These are phyloP conservation scores for Copidosoma floridanum DNA, from an alignment of 1,140 invertebrate species.

Conservation along the genomic window DNA sequence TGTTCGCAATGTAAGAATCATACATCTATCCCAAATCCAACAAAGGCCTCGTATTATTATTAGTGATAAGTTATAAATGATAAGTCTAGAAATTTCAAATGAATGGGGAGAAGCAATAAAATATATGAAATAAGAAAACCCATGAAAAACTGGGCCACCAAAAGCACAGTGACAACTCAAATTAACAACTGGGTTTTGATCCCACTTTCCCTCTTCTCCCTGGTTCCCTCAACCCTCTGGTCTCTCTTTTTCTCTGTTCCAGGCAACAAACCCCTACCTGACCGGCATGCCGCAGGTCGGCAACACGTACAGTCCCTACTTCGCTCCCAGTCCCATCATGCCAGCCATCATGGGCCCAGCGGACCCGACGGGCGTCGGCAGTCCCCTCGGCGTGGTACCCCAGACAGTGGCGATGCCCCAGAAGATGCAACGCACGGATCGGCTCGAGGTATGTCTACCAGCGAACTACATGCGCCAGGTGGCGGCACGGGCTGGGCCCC, in stretches of 20 bases:
- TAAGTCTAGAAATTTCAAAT: background rate
- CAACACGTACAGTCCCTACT: constrained; percentile 84
- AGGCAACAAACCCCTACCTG: constrained; percentile 88
- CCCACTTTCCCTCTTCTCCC: background rate
- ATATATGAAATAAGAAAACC: background rate
- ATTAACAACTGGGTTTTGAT: constrained; percentile 8
- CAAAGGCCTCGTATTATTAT: too few species aligned
- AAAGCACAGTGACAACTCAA: background rate
- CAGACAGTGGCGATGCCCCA: constrained; percentile 83
- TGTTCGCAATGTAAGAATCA: too few species aligned
- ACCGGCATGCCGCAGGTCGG: constrained; percentile 80
- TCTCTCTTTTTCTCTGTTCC: constrained; percentile 44
- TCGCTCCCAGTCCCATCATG: constrained; percentile 83
- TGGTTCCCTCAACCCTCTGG: constrained; percentile 27
- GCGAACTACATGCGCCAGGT: constrained; percentile 55
- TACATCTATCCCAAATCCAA: too few species aligned
- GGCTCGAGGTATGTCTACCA: constrained; percentile 85
- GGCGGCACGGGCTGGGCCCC: constrained; percentile 37
- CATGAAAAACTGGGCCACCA: background rate
- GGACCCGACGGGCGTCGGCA: constrained; percentile 70
- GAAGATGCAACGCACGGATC: constrained; percentile 90
- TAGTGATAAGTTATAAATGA: too few species aligned
- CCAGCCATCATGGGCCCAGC: constrained; percentile 77
- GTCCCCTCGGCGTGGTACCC: constrained; percentile 74
- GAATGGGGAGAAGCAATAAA: background rate